Evolutionary conservation across 1,140 invertebrate genomes (phyloP), one percentile per base, ranked within the genome.

Genomic region (Agrypnia vestita): DNA sequence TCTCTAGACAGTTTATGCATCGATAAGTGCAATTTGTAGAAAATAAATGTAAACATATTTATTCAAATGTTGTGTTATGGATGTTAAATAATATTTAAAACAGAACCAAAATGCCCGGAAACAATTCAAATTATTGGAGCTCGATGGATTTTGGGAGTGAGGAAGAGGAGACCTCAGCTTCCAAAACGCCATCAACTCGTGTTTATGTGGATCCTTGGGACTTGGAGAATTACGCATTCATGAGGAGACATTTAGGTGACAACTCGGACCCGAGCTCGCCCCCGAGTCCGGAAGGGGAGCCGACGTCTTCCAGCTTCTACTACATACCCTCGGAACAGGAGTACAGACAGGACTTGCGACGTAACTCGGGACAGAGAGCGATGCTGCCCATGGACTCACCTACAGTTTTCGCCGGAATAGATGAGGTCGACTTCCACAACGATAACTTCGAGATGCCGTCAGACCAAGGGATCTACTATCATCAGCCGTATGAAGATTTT

Each of bases 171-270:
- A 84, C 84, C 10, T 83, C 85, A 56, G 79, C 80, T 7, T 85
- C 85, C 3, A 83, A 78, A 47, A 84, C 85, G 6, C 84, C 85
- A n/a, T 87, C 86, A 64, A 86, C 86, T 64, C 83, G 93, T 64
- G 87, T 92, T 46, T 94, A 94, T 85, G 89, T 94, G 0, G 93
- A 94, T 85, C 93, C 93, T 9, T 94, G 94, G 94, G 93, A 94
- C 82, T 87, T 93, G 82, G 93, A 94, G 84, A 93, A 93, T 82
- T 93, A 93, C 83, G 92, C 91, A 15, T 93, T 93, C 83, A 89
- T 93, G 13, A 88, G 90, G 17, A 86, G 91, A 55, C 92, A 93
- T 79, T 87, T 90, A 46, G 87, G 90, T 10, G 89, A 88, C 0
- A 86, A 85, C n/a, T 82, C 88, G 6, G 89, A 90, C 21, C 87